A percentile compares a stretch with the other conserved stretches of the same genome.
Conservation (phyloP, 30 jellyfish, hydroid and myxozoan species). For the Morbakka virulenta region DNA sequence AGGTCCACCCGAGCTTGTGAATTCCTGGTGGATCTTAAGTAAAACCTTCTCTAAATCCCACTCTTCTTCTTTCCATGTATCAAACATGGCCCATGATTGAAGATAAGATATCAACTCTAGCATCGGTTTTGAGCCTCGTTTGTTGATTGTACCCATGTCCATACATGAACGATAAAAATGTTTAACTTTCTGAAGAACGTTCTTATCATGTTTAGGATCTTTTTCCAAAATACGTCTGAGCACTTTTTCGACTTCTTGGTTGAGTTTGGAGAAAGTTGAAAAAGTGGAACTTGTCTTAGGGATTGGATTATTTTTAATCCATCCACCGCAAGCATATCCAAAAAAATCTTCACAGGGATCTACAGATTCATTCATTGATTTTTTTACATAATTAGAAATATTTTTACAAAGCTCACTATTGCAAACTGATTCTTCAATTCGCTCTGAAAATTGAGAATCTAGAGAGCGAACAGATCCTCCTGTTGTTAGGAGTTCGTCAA, state of each 20-base stretch:
- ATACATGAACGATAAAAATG: conserved; percentile 79
- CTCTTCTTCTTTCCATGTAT: conserved; percentile 60
- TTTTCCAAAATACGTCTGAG: conserved; percentile 66
- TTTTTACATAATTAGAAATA: conserved; percentile 59
- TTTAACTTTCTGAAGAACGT: conserved; percentile 69
- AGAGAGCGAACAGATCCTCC: conserved; percentile 96
- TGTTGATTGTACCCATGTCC: conserved; percentile 65
- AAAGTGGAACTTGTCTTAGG: conserved; percentile 95
- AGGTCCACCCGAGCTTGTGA: conserved; percentile 98
- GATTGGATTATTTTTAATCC: conserved; percentile 89
- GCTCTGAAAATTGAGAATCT: conserved; percentile 10
- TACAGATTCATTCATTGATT: conserved; percentile 62
- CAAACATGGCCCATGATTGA: conserved; percentile 89
- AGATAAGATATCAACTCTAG: conserved; percentile 59
- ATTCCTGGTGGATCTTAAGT: conserved; percentile 69
- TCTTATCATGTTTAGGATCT: conserved; percentile 36
- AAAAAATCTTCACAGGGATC: conserved; percentile 89
- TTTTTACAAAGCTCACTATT: conserved; percentile 57
- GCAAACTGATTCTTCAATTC: conserved; percentile 56
- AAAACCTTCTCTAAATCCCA: conserved; percentile 70
- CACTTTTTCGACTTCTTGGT: conserved; percentile 83
- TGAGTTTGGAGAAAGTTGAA: conserved; percentile 88
- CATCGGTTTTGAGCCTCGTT: conserved; percentile 75
- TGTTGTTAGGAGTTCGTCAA: conserved; percentile 89
- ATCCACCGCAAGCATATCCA: conserved; percentile 96